A percentile compares a stretch with the other conserved stretches of the same genome.
Evolutionary conservation across 2,797 vertebrate genomes (phyloP).

Genomic region (Pangasius krempfi): DNA sequence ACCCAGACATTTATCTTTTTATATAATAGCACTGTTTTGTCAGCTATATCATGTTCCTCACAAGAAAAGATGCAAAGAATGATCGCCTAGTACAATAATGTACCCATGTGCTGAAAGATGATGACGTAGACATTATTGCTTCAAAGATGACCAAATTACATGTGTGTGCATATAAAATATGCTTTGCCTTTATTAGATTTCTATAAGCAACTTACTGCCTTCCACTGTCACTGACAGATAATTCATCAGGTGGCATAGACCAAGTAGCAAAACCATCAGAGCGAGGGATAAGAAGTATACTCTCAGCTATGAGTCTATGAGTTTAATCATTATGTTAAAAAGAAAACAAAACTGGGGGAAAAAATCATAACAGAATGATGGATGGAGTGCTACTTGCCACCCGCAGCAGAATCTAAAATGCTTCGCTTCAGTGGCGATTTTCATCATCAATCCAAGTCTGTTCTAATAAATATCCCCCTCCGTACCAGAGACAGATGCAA

Average conservation of each 20-base stretch:
- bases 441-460: slow-evolving; percentile 43
- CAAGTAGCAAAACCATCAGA: slow-evolving; percentile 4
- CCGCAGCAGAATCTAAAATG: slow-evolving; percentile 43
- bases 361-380: slow-evolving; percentile 30
- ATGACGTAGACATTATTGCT: slow-evolving; percentile 4
- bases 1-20: neutral
- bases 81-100: neutral
- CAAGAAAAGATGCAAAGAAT: neutral
- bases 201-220: slow-evolving; percentile 5
- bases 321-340: slow-evolving; percentile 31
- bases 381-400: slow-evolving; percentile 37
- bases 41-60: neutral
- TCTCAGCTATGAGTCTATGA: slow-evolving; percentile 4
- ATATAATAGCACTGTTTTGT: neutral
- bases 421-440: slow-evolving; percentile 40
- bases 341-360: neutral
- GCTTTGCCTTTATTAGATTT: slow-evolving; percentile 20
- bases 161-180: slow-evolving; percentile 3
- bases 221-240: slow-evolving; percentile 20
- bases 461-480: slow-evolving; percentile 37
- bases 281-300: slow-evolving; percentile 8
- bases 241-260: slow-evolving; percentile 30
- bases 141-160: neutral
- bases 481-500: slow-evolving; percentile 29
- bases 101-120: neutral